Base-by-base conservation (phyloP, 2,888 invertebrate species). In the Abrostola tripartita region DNA sequence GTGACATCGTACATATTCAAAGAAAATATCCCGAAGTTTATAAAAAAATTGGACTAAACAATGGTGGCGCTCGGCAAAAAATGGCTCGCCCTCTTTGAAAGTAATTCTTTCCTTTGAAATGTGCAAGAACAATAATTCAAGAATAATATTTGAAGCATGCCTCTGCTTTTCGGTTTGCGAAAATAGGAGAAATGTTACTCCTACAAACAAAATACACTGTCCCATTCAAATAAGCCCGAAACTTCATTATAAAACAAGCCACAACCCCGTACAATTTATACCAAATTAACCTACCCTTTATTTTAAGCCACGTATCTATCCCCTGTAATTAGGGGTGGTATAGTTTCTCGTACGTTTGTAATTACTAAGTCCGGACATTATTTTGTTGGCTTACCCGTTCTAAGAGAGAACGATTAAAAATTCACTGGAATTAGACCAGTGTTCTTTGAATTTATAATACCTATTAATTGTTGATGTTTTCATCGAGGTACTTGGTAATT, bases 341-440 rank as follows among this genome's bases (percentile, higher is more conserved):
- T 74, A 76, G 71, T 79, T 76, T 67, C 66, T 61, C 47, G 63
- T 76, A 69, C 76, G 54, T 64, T 75, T 49, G 71, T 79, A 78
- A 78, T 79, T 78, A 71, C 63, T 70, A 54, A 64, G 50, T 40
- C 66, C 66, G 61, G 55, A 67, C 71, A 63, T 74, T 68, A 67
- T 68, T 61, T 61, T 52, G 59, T 44, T 68, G 56, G 61, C 59
- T 68, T 68, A 70, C 53, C 74, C 8, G 47, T 51, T 14, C 53
- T 44, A 54, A 60, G 62, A 42, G 56, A 37, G 37, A 10, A n/a
- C 14, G 56, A 57, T 79, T 79, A 74, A 79, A 76, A 76, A 78
- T 79, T 76, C 65, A 77, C 62, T 56, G 41, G 35, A 62, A 47
- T 68, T 62, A 56, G 49, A 55, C n/a, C 42, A 11, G 10, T 44